These are phyloP conservation scores for Mylabris phalerata DNA, from an alignment of 1,140 invertebrate genomes.

Conservation along the genomic window DNA sequence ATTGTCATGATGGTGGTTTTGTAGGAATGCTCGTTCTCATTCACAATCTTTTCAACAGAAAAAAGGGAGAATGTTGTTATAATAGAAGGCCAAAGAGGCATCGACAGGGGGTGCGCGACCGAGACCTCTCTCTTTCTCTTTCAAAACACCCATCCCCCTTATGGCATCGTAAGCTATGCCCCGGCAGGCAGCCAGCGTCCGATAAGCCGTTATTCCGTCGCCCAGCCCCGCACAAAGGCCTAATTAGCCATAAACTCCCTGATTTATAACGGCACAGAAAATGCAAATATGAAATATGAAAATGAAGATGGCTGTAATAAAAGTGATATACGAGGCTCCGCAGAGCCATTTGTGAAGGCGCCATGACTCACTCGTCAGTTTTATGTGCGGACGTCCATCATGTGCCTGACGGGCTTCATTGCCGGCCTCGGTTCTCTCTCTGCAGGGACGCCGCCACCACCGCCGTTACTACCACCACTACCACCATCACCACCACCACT, in stretches of 20 bases:
- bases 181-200: slow-evolving; percentile 34
- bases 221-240: slow-evolving; percentile 48
- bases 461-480: slow-evolving; percentile 15
- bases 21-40: too few species aligned
- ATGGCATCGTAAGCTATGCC: slow-evolving; percentile 6
- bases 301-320: slow-evolving; percentile 73
- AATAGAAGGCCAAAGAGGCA: slow-evolving; percentile 18
- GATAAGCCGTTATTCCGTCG: slow-evolving; percentile 42
- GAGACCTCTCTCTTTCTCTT: not conserved
- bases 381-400: slow-evolving; percentile 61
- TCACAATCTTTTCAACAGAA: too few species aligned
- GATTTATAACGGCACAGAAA: slow-evolving; percentile 56
- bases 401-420: slow-evolving; percentile 58
- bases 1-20: too few species aligned
- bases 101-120: slow-evolving; percentile 3
- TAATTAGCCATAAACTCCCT: slow-evolving; percentile 63
- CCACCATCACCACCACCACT: slow-evolving; percentile 3
- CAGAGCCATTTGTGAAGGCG: slow-evolving; percentile 66
- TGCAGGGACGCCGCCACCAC: slow-evolving; percentile 12
- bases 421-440: slow-evolving; percentile 38
- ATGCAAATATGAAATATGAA: slow-evolving; percentile 77
- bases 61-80: slow-evolving; percentile 7
- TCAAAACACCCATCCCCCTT: not conserved
- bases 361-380: slow-evolving; percentile 55
- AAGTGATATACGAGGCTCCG: slow-evolving; percentile 69